Conservation (phyloP, 2,113 vertebrate genomes). For the Elephantulus edwardii region DNA sequence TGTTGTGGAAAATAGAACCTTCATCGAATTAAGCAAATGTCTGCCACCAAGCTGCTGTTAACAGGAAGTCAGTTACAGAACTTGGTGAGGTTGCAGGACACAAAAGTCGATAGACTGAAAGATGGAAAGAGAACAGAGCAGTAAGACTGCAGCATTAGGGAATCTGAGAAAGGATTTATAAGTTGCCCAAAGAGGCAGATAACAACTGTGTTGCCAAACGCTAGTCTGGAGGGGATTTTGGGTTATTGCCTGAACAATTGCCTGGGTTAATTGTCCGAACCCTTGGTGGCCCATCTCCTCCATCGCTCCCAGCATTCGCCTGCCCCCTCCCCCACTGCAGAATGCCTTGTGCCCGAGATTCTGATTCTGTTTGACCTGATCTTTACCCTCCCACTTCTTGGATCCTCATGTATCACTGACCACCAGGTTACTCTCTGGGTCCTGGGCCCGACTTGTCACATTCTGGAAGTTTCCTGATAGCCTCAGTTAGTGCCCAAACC, state of each 20-base stretch:
- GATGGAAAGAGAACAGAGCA: not conserved
- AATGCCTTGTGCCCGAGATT: slow-evolving; percentile 57
- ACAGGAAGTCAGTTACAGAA: slow-evolving; percentile 42
- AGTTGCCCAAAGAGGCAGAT: not conserved
- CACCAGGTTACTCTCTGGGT: slow-evolving; percentile 46
- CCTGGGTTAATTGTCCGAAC: not conserved
- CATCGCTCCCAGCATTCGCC: not conserved
- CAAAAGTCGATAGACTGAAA: slow-evolving; percentile 7
- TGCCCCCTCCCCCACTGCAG: slow-evolving; percentile 57
- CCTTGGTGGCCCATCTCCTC: not conserved
- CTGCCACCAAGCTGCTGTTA: not conserved
- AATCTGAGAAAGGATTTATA: slow-evolving; percentile 33
- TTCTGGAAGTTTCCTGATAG: slow-evolving; percentile 62
- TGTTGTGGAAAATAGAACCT: slow-evolving; percentile 37
- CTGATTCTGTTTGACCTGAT: slow-evolving; percentile 67
- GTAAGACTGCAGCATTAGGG: slow-evolving; percentile 12
- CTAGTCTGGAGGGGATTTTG: not conserved
- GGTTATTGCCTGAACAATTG: not conserved
- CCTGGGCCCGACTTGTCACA: slow-evolving; percentile 32
- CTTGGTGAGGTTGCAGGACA: not conserved
- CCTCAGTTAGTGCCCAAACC: not conserved
- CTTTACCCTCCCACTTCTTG: slow-evolving; percentile 53
- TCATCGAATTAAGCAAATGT: slow-evolving; percentile 1
- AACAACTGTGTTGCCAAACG: not conserved
- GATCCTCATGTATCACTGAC: slow-evolving; percentile 47